Percentiles rank a stretch among this genome's conserved stretches.
phyloP scores from a whole-genome alignment of 2,888 invertebrate species.

The Brenthis ino region DNA sequence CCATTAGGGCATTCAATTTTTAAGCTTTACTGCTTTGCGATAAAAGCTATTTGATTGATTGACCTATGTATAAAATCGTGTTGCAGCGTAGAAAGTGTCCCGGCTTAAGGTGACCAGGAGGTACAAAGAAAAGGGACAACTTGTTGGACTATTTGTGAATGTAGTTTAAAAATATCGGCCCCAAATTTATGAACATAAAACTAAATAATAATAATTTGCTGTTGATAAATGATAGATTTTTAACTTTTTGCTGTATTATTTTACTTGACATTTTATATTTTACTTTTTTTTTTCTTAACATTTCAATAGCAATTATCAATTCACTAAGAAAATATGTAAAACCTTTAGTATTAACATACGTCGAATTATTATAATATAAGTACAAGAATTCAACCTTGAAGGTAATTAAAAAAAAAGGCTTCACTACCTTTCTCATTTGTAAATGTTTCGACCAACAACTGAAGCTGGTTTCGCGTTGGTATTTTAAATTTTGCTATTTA shows the following conservation, averaged over 20 bases:
- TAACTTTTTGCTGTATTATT: too few relatives aligned
- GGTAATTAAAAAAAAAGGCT: constrained; percentile 15
- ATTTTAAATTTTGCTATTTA: background rate
- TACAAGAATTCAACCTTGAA: constrained; percentile 12
- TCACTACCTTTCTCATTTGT: constrained; percentile 27
- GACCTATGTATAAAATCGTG: constrained; percentile 55
- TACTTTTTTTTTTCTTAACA: too few relatives aligned
- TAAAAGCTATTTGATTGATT: constrained; percentile 44
- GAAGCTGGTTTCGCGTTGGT: background rate
- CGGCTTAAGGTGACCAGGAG: constrained; percentile 53
- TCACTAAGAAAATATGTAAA: background rate
- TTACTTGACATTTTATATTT: too few relatives aligned
- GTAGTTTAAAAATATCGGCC: background rate
- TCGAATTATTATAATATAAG: constrained; percentile 8
- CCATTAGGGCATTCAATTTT: too few relatives aligned
- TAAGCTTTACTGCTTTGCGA: constrained; percentile 51
- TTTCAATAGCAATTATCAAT: too few relatives aligned
- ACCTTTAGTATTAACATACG: constrained; percentile 3
- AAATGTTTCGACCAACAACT: constrained; percentile 7
- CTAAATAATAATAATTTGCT: too few relatives aligned
- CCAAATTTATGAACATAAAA: too few relatives aligned
- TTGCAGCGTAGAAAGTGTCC: constrained; percentile 68
- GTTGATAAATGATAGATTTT: too few relatives aligned
- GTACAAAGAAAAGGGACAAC: background rate
- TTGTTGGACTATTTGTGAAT: background rate